Conservation (phyloP, 2,888 invertebrate species). For the Azorinus chamasolen region DNA sequence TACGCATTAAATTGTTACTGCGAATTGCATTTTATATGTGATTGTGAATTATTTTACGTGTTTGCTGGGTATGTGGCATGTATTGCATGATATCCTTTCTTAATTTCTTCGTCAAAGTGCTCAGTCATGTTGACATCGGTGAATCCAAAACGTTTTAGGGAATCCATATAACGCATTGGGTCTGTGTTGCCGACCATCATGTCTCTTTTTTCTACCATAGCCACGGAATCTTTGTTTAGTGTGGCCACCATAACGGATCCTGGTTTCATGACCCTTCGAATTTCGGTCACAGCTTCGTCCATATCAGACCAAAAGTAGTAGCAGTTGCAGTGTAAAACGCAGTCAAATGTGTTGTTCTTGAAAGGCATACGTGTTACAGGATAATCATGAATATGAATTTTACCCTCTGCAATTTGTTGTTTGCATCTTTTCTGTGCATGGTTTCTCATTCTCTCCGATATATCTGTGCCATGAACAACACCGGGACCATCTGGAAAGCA, state of each 20-base stretch:
- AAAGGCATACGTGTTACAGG: constrained; percentile 72
- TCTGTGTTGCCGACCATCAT: constrained; percentile 71
- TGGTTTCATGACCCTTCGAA: no score
- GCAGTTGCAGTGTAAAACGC: no score
- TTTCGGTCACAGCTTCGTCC: constrained; percentile 81
- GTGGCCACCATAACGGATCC: constrained; percentile 76
- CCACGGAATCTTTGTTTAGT: no score
- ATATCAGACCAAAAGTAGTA: no score
- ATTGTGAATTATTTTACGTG: no score
- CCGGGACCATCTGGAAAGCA: constrained; percentile 75
- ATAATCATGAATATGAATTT: constrained; percentile 68
- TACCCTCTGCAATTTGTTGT: constrained; percentile 63
- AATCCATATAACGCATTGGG: constrained; percentile 73
- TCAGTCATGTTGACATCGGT: constrained; percentile 70
- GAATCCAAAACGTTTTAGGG: constrained; percentile 76
- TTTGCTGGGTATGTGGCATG: no score
- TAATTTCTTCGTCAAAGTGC: no score
- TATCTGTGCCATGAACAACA: constrained; percentile 77
- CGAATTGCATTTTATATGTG: no score
- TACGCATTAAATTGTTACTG: no score
- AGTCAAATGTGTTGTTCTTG: constrained; percentile 73
- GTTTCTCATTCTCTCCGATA: constrained; percentile 76
- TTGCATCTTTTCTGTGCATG: constrained; percentile 53
- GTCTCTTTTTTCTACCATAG: constrained; percentile 57
- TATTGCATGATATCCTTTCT: no score